These are phyloP conservation scores for Meiosimyza platycephala DNA, from an alignment of 2,888 invertebrate species.

Conservation along the genomic window DNA sequence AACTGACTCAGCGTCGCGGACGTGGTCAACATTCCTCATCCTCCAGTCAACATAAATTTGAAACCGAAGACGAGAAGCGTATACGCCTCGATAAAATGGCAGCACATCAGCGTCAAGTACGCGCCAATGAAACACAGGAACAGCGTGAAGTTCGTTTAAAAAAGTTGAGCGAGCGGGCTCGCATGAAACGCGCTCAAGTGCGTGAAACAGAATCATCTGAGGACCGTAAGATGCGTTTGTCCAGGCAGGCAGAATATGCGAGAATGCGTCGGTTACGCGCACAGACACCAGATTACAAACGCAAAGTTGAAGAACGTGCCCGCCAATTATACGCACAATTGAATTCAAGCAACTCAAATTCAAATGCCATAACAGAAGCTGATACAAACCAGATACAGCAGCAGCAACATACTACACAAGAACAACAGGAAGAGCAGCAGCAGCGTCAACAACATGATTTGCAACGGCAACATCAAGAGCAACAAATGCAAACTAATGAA, in stretches of 20 bases:
- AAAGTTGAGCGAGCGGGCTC: conserved; percentile 64
- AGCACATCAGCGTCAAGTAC: conserved; percentile 63
- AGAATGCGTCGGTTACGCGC: conserved; percentile 63
- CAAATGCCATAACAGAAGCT: conserved; percentile 49
- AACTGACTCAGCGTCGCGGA: conserved; percentile 59
- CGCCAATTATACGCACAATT: conserved; percentile 62
- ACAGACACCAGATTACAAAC: conserved; percentile 59
- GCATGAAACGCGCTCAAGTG: conserved; percentile 63
- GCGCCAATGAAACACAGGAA: conserved; percentile 65
- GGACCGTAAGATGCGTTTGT: conserved; percentile 62
- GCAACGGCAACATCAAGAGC: conserved; percentile 43
- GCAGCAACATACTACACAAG: conserved; percentile 35
- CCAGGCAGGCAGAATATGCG: conserved; percentile 66
- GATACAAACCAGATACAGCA: conserved; percentile 40
- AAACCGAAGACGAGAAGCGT: conserved; percentile 65
- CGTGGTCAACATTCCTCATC: conserved; percentile 62
- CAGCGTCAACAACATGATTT: conserved; percentile 47
- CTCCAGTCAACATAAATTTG: conserved; percentile 61
- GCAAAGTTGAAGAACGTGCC: conserved; percentile 51
- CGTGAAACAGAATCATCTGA: conserved; percentile 62
- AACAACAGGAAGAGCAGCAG: conserved; percentile 31
- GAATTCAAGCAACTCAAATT: conserved; percentile 51
- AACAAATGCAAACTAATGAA: conserved; percentile 39
- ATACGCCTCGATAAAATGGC: conserved; percentile 65
- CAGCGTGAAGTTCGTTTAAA: conserved; percentile 62